Percentiles rank a stretch among this genome's conserved stretches.
phyloP scores from a whole-genome alignment of 2,797 vertebrate genomes.

The Amphiprion clarkii region DNA sequence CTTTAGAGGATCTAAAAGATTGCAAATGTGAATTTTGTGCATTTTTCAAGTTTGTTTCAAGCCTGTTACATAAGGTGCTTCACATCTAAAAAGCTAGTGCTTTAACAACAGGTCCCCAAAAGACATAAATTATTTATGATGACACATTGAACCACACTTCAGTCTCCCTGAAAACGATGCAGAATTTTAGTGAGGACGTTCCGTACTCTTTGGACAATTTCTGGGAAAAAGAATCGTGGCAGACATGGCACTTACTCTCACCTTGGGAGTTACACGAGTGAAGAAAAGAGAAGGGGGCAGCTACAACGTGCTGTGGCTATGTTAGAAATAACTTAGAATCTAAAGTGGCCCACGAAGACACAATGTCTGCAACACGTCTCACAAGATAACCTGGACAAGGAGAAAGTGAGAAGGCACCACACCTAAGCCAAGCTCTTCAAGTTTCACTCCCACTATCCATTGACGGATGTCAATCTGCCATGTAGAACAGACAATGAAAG shows the following conservation, averaged over 20 bases:
- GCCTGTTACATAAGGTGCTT: constrained; percentile 35
- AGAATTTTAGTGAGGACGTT: constrained; percentile 13
- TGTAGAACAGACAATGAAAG: constrained; percentile 1
- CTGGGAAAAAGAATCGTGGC: not conserved
- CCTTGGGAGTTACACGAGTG: constrained; percentile 3
- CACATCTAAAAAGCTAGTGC: constrained; percentile 35
- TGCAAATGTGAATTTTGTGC: constrained; percentile 14
- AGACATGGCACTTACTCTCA: constrained; percentile 11
- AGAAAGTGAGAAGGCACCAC: not conserved
- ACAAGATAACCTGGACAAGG: not conserved
- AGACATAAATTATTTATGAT: constrained; percentile 44
- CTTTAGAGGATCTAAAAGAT: constrained; percentile 13
- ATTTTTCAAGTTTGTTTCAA: constrained; percentile 23
- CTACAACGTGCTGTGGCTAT: not conserved
- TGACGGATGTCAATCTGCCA: constrained; percentile 3
- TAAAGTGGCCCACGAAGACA: not conserved
- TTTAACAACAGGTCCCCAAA: constrained; percentile 32
- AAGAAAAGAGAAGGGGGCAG: not conserved
- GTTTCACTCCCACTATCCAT: not conserved
- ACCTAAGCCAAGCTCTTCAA: not conserved
- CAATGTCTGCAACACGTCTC: not conserved
- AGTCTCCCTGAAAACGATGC: constrained; percentile 17
- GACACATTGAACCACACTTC: constrained; percentile 41
- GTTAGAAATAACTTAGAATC: constrained; percentile 12
- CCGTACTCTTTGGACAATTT: constrained; percentile 12